Base-by-base conservation (phyloP, 1,140 invertebrate species). In the Pentalonia nigronervosa region DNA sequence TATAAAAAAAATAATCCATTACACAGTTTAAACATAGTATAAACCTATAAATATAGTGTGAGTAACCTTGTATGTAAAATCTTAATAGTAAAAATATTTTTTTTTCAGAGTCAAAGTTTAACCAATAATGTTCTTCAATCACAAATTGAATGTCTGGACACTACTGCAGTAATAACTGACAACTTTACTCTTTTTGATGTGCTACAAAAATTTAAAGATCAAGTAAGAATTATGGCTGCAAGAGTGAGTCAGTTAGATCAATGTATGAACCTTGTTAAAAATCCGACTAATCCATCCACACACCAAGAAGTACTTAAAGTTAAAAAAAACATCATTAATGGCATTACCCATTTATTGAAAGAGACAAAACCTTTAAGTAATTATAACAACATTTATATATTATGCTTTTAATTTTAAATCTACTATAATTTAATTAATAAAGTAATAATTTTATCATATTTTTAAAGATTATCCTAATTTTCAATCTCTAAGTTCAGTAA, bases 281-380 rank as follows among this genome's bases (percentile, higher is more conserved):
- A 83, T 81, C 90, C 90, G 83, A 7, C 47, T 36, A 23, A 92
- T 81, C 67, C 67, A 41, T 25, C 47, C n/a, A 92, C 90, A 34
- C 60, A 83, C 9, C 67, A 81, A 83, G 90, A 92, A 83, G 30
- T 92, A 30, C 11, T 92, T 14, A 76, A 92, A 83, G 23, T 83
- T 50, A 92, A 92, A 92, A 45, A 48, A 34, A 92, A 50, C 25
- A 92, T 92, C 0, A 83, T 92, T 41, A 83, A 92, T 50, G 67
- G 45, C 67, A 83, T 92, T 50, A 83, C 90, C 2, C 11, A 17
- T 50, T 92, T 92, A 25, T 92, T 92, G 23, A 92, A 83, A 34
- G 90, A 92, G 21, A 76, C 36, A 25, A 92, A 83, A 83, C 90
- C 90, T 76, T n/a, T 92, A 36, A 83, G 90, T 92, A 92, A 92